Percentiles rank a stretch among this genome's conserved stretches.
These are phyloP conservation scores for Andricus grossulariae DNA, from an alignment of 1,140 invertebrate genomes.

Conservation along the genomic window DNA sequence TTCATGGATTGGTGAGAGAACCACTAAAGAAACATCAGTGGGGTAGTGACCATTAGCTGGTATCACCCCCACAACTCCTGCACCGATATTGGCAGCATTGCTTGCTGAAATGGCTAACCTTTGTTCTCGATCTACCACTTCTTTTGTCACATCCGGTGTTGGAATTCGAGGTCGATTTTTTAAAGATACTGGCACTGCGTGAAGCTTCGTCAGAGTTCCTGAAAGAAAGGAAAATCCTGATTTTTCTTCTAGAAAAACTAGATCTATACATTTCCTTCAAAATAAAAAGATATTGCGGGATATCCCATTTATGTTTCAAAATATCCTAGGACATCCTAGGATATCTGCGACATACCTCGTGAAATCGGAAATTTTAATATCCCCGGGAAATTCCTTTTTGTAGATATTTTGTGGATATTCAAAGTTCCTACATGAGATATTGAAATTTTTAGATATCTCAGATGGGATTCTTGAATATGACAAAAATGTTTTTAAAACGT, in stretches of 20 bases:
- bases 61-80: constrained; percentile 81
- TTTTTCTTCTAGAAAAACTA: not conserved
- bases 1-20: constrained; percentile 85
- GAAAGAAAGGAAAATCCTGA: constrained; percentile 42
- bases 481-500: too few relatives aligned
- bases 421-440: too few relatives aligned
- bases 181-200: constrained; percentile 80
- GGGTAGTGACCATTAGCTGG: constrained; percentile 76
- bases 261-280: too few relatives aligned
- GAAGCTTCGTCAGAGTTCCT: constrained; percentile 81
- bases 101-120: constrained; percentile 76
- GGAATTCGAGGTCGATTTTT: constrained; percentile 89
- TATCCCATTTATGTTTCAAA: too few relatives aligned
- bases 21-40: constrained; percentile 81
- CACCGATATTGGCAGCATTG: constrained; percentile 75
- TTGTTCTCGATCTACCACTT: constrained; percentile 83
- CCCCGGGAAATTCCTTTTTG: too few relatives aligned
- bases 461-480: too few relatives aligned
- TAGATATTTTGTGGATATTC: too few relatives aligned
- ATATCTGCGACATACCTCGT: too few relatives aligned
- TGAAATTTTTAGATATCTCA: too few relatives aligned
- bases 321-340: too few relatives aligned
- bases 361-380: too few relatives aligned
- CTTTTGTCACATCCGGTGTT: constrained; percentile 89
- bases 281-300: too few relatives aligned